Evolutionary conservation across 2,888 invertebrate species (phyloP).

Genomic region (Ophion slaviceki): DNA sequence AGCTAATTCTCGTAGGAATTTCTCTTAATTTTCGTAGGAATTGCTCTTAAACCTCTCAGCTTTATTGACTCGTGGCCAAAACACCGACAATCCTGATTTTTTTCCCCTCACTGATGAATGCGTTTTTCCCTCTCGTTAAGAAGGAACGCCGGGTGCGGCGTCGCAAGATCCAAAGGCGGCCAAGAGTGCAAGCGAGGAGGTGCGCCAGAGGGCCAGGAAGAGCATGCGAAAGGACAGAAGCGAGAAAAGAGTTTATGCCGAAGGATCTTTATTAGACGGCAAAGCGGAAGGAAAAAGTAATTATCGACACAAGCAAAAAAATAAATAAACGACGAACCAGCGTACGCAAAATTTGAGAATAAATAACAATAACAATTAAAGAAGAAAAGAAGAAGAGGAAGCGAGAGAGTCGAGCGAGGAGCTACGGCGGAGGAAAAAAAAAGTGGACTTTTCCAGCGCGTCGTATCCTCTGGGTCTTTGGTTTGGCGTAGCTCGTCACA

Average conservation of each 20-base stretch:
- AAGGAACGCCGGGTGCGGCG: too few species aligned
- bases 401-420: neutral
- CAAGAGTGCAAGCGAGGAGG: neutral
- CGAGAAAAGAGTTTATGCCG: neutral
- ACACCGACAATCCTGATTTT: too few species aligned
- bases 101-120: too few species aligned
- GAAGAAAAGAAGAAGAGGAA: neutral
- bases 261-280: neutral
- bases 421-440: neutral
- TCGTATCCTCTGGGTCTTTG: neutral
- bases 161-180: neutral
- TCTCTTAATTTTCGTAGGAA: too few species aligned
- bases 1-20: too few species aligned
- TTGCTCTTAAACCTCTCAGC: too few species aligned
- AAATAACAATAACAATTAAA: constrained; percentile 22
- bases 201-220: neutral
- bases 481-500: neutral
- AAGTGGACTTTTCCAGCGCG: neutral
- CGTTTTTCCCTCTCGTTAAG: too few species aligned
- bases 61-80: too few species aligned
- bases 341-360: neutral
- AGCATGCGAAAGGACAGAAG: neutral
- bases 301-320: neutral
- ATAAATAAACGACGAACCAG: neutral
- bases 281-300: neutral